These are phyloP conservation scores for Python bivittatus DNA, from an alignment of 2,113 vertebrate genomes.

Conservation along the genomic window DNA sequence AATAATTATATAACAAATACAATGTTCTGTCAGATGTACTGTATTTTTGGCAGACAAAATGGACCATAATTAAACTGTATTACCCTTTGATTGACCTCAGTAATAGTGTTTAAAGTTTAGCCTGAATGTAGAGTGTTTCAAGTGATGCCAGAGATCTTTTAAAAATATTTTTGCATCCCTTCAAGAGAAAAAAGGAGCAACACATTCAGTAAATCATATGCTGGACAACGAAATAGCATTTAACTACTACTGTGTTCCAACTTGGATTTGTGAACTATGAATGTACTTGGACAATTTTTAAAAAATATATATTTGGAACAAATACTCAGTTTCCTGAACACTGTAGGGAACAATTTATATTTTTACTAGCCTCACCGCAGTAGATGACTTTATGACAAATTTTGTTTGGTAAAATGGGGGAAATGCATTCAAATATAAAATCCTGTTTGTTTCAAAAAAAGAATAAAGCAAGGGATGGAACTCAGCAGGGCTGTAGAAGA, in stretches of 20 bases:
- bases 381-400: neutral
- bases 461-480: neutral
- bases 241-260: constrained; percentile 27
- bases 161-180: constrained; percentile 11
- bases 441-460: neutral
- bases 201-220: constrained; percentile 40
- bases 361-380: constrained; percentile 18
- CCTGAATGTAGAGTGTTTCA: constrained; percentile 34
- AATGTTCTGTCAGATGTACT: constrained; percentile 26
- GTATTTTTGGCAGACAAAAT: constrained; percentile 39
- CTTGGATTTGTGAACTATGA: constrained; percentile 28
- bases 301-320: constrained; percentile 20
- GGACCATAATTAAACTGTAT: constrained; percentile 33
- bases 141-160: constrained; percentile 39
- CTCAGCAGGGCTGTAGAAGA: neutral
- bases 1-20: constrained; percentile 17
- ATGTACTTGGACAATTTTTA: constrained; percentile 1
- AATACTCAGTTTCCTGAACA: constrained; percentile 32
- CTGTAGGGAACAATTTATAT: constrained; percentile 19
- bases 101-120: constrained; percentile 41
- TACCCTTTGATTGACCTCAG: constrained; percentile 46
- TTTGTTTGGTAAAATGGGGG: neutral
- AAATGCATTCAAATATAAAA: neutral
- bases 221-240: constrained; percentile 1
- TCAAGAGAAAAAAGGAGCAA: constrained; percentile 34